Evolutionary conservation across 2,888 invertebrate genomes (phyloP), one percentile per base, ranked within the genome.

Genomic region (Automeris io): DNA sequence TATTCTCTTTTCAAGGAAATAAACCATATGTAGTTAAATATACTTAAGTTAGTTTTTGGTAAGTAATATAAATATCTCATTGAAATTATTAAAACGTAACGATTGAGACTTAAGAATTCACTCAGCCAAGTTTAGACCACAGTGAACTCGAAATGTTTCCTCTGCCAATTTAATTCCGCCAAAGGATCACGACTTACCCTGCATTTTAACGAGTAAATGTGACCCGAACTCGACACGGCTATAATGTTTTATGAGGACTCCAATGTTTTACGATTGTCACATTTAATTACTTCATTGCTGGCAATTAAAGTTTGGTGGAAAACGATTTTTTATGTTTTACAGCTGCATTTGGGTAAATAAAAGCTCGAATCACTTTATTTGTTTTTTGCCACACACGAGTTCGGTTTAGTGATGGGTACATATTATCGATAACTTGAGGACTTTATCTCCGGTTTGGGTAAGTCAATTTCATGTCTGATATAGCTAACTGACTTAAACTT

Each of bases 251-350:
- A 83, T 79, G 58, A 63, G 47, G 47, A 48, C 49, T 54, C 57
- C 72, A 65, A 70, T 81, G 80, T 76, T 86, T 85, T 85, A 86
- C 79, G 86, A 81, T 73, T 83, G 83, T 82, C 83, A 75, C 80
- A 75, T 85, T 85, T 85, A 86, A 85, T 86, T 85, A 85, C 76
- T 85, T 81, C 78, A 85, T 82, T 82, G 83, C 74, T 57, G 63
- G 83, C 82, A 81, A 85, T 86, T 81, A 85, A 83, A 82, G 69
- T 83, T 82, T 78, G 69, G 79, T 74, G 68, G 75, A 79, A 77
- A 79, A 70, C 67, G 70, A 65, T 75, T 80, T 83, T 80, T 78
- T 74, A 67, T 65, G 64, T 76, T 82, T 81, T 77, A 83, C 76
- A 66, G 72, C 74, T 74, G 67, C 71, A 74, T 85, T 81, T 82